Evolutionary conservation across 1,140 invertebrate genomes (phyloP).

Genomic region (Hydropsyche tenuis): DNA sequence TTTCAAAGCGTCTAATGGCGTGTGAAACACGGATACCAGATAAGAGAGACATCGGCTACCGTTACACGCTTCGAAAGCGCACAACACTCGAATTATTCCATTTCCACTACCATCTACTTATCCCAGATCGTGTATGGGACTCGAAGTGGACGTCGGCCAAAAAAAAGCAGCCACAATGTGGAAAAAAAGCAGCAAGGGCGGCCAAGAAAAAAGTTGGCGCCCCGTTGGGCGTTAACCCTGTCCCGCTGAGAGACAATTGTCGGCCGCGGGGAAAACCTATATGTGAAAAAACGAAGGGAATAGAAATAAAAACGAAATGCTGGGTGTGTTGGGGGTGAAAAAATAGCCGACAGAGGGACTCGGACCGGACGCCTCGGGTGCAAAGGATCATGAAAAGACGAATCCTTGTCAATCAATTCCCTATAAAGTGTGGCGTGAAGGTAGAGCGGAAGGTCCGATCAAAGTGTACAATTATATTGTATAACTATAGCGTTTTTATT

Average conservation of each 20-base stretch:
- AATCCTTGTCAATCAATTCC: slow-evolving; percentile 41
- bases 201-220: slow-evolving; percentile 29
- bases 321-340: not conserved
- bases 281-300: not conserved
- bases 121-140: too few relatives aligned
- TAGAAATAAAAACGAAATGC: not conserved
- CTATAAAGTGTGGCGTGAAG: not conserved
- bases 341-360: slow-evolving; percentile 30
- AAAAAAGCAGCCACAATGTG: too few relatives aligned
- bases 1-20: too few relatives aligned
- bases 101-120: too few relatives aligned
- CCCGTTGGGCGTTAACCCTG: slow-evolving; percentile 41
- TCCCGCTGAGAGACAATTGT: slow-evolving; percentile 30
- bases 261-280: not conserved
- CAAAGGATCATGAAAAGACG: slow-evolving; percentile 24
- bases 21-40: too few relatives aligned
- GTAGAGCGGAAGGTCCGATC: not conserved
- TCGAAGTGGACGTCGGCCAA: too few relatives aligned
- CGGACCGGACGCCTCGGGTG: slow-evolving; percentile 35
- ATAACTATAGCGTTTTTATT: too few relatives aligned
- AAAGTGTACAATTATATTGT: too few relatives aligned
- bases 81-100: slow-evolving; percentile 3
- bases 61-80: not conserved
- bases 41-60: not conserved
- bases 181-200: not conserved